Evolutionary conservation across 2,888 invertebrate species (phyloP), one percentile per base, ranked within the genome.

Genomic region (Acanthosepion pharaonis): DNA sequence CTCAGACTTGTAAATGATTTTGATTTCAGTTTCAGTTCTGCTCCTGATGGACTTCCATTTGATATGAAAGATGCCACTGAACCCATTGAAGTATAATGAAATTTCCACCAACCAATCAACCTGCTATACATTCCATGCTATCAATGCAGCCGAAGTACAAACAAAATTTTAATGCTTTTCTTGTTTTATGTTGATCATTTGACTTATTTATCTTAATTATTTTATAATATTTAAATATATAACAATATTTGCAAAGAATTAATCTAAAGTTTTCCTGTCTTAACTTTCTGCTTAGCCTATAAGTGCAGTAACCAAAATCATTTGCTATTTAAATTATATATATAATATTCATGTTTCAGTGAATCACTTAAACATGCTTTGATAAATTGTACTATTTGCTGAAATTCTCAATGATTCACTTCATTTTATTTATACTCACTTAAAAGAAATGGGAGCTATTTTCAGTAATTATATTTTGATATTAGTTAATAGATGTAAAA

Each of bases 41-140:
- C 96, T 91, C 95, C 96, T 33, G 96, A 96, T 93, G 96, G 96
- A 28, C 96, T 97, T 51, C 96, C 97, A 42, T 97, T 97, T 96
- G 96, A 96, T 95, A 96, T 96, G 53, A 96, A 96, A 92, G 97
- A 97, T 94, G 96, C 96, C 48, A 97, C 97, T 94, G 96, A 96
- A 18, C 96, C 97, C 55, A 96, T 97, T 25, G 96, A 96, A 95
- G 96, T 97, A 23, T 96, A 95, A 95, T 94, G 20, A 93, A 51
- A 93, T 93, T 28, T 49, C 78, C 78, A 78, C 11, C 28, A 25
- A 64, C 64, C 25, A 25, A 78, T 33, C 78, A 78, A 78, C 78
- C 78, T 78, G 78, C 33, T 78, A 78, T 33, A n/a, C 59, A 59
- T 59, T 59, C 20, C 59, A 59, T 59, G 59, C 59, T 59, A 59